phyloP scores from a whole-genome alignment of 2,797 vertebrate genomes.

The Acridotheres tristis region DNA sequence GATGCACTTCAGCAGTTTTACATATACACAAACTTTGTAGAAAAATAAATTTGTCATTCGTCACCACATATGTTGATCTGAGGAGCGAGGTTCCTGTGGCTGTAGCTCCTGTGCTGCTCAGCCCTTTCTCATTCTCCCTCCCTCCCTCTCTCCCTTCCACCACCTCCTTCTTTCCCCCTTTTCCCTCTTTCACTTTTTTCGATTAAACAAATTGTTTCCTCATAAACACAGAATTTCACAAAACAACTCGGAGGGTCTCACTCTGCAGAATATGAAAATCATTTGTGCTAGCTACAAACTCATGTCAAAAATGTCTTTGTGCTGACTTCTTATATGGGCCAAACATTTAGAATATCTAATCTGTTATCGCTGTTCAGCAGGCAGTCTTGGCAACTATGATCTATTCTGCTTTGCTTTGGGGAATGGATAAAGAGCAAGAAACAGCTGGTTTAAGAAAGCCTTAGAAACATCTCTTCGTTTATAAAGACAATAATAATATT shows the following conservation, averaged over 20 bases:
- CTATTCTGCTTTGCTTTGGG: slow-evolving; percentile 70
- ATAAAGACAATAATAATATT: slow-evolving; percentile 81
- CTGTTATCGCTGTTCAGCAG: slow-evolving; percentile 76
- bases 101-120: slow-evolving; percentile 77
- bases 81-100: slow-evolving; percentile 77
- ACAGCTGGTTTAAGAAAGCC: slow-evolving; percentile 73
- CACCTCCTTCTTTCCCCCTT: not conserved
- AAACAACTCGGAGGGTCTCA: not conserved
- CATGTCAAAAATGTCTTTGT: slow-evolving; percentile 14
- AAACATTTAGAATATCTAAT: slow-evolving; percentile 76
- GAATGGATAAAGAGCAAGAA: slow-evolving; percentile 80
- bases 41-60: slow-evolving; percentile 99
- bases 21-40: slow-evolving; percentile 99
- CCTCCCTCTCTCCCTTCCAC: not conserved
- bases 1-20: slow-evolving; percentile 99
- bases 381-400: slow-evolving; percentile 72
- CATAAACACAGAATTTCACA: slow-evolving; percentile 24
- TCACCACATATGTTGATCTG: slow-evolving; percentile 99
- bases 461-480: slow-evolving; percentile 72
- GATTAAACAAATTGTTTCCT: slow-evolving; percentile 18
- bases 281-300: slow-evolving; percentile 14
- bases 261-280: slow-evolving; percentile 25
- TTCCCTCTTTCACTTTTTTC: slow-evolving; percentile 24
- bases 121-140: slow-evolving; percentile 27
- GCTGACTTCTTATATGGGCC: slow-evolving; percentile 51